Conservation (phyloP, 2,113 vertebrate genomes). For the Corydoras maculifer region DNA sequence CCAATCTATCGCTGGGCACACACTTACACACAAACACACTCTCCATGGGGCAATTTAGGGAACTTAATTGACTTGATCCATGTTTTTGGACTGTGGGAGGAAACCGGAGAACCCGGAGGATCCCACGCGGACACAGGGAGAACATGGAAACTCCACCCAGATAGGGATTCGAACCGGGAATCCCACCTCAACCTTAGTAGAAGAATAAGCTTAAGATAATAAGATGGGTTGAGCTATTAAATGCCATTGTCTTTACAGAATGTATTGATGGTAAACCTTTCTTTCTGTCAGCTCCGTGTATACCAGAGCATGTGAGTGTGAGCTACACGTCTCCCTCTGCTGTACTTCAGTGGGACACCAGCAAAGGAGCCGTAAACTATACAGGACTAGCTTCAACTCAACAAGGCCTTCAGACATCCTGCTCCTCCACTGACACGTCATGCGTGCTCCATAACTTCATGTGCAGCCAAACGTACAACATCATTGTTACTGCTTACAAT, state of each 20-base stretch:
- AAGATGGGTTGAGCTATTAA: too few relatives aligned
- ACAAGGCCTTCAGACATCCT: slow-evolving; percentile 51
- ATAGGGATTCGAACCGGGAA: too few relatives aligned
- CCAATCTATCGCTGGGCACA: too few relatives aligned
- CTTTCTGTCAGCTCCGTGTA: slow-evolving; percentile 55
- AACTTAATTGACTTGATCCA: too few relatives aligned
- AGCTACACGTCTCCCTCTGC: slow-evolving; percentile 50
- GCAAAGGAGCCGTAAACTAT: slow-evolving; percentile 53
- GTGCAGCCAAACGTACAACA: slow-evolving; percentile 61
- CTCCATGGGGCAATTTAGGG: too few relatives aligned
- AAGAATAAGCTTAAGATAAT: too few relatives aligned
- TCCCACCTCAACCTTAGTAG: too few relatives aligned
- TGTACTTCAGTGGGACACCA: slow-evolving; percentile 57
- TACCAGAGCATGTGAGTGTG: slow-evolving; percentile 46
- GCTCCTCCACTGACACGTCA: slow-evolving; percentile 51
- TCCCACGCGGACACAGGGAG: too few relatives aligned
- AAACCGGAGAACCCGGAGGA: too few relatives aligned
- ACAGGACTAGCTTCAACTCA: slow-evolving; percentile 47
- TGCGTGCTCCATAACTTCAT: slow-evolving; percentile 53
- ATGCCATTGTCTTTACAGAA: neutral
- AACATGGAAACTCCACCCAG: too few relatives aligned
- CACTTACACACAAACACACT: too few relatives aligned
- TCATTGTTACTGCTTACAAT: slow-evolving; percentile 58
- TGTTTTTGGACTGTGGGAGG: too few relatives aligned
- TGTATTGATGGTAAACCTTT: neutral